Evolutionary conservation across 2,113 vertebrate genomes (phyloP), one percentile per base, ranked within the genome.

Genomic region (Pheucticus melanocephalus): DNA sequence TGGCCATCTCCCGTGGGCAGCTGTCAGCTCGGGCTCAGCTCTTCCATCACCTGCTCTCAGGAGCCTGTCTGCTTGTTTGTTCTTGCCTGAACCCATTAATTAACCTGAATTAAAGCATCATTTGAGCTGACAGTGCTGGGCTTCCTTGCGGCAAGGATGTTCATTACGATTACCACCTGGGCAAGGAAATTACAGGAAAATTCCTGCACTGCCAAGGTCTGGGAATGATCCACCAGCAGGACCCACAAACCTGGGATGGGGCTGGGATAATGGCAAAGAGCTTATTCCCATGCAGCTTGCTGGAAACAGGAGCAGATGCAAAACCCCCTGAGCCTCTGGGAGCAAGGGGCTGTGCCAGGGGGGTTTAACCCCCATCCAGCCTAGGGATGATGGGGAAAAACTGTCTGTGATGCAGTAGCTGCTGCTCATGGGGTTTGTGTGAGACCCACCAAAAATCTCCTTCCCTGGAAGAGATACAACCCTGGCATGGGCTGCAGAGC

Each of bases 81-180:
- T 95, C 95, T 92, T 93, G 90, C 82, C 81, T 75, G 54, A 82
- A 51, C 79, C 60, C 40, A 54, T 95, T 90, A 90, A 92, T 95
- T 94, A 92, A 93, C 71, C 85, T 50, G 48, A 92, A 93, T 83
- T 92, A 90, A 95, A 86, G 87, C 1, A 1, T 65, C 84, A 91
- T 87, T 85, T 8, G 27, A 72, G 13, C 57, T 80, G 94, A 94
- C 96, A 94, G 88, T 11, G 68, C 63, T 59, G 61, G 75, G 63
- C 47, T 77, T 59, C 84, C 89, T 59, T 72, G 11, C 4, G 7
- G 86, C 25, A 0, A 78, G 73, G 89, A 82, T 47, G 78, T 37
- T 95, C 16, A 0, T 47, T 57, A 30, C 1, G 1, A 70, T 88
- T 45, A n/a, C 53, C 4, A 37, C 63, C 68, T 31, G 35, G 22